Conservation (phyloP, 2,113 vertebrate species). For the Mesembrinibis cayennensis region DNA sequence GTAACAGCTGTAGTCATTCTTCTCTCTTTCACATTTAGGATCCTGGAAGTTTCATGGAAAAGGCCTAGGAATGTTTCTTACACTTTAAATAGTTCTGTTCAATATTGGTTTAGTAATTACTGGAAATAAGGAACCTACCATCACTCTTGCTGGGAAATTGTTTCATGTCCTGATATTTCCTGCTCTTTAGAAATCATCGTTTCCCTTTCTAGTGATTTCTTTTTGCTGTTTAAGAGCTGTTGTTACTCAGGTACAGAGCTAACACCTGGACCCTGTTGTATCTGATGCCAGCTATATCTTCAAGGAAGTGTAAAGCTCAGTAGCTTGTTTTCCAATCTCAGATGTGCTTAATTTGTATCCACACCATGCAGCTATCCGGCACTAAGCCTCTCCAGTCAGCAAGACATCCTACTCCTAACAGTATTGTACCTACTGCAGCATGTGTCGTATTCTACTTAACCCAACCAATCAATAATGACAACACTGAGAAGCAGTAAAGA, state of each 20-base stretch:
- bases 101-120: not conserved
- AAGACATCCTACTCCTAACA: not conserved
- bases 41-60: not conserved
- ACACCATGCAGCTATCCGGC: not conserved
- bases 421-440: not conserved
- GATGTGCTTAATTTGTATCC: not conserved
- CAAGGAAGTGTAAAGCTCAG: not conserved
- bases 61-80: not conserved
- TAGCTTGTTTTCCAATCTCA: not conserved
- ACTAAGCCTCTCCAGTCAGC: not conserved
- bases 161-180: not conserved
- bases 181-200: not conserved
- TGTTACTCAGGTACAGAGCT: not conserved
- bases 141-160: not conserved
- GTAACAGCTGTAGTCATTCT: not conserved
- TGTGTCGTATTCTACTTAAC: not conserved
- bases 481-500: not conserved
- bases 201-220: not conserved
- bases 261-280: not conserved
- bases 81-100: not conserved
- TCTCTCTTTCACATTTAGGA: not conserved
- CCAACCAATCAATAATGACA: not conserved
- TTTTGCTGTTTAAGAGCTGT: not conserved
- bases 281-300: not conserved
- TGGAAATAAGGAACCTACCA: not conserved